Percentiles rank a stretch among this genome's conserved stretches.
These are phyloP conservation scores for Drosophila demipolita DNA, from an alignment of 2,888 invertebrate species.

Conservation along the genomic window DNA sequence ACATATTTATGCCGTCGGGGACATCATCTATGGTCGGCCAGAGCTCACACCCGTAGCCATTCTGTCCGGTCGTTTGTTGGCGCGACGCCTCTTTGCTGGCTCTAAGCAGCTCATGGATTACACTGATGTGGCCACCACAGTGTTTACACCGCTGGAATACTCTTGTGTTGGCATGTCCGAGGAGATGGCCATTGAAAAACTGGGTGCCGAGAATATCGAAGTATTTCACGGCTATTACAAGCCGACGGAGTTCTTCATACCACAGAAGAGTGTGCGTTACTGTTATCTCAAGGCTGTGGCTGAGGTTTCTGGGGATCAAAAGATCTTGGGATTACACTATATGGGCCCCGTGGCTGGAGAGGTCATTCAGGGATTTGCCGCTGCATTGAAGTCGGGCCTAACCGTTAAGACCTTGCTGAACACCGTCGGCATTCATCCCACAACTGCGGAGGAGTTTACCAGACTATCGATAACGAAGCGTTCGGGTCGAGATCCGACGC, in stretches of 20 bases:
- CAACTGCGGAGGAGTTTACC: slow-evolving; percentile 96
- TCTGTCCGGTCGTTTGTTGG: slow-evolving; percentile 93
- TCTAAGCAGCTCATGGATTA: slow-evolving; percentile 90
- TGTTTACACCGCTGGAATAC: slow-evolving; percentile 98
- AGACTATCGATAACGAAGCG: slow-evolving; percentile 95
- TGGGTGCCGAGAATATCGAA: slow-evolving; percentile 92
- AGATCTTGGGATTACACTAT: slow-evolving; percentile 95
- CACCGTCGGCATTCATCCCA: slow-evolving; percentile 96
- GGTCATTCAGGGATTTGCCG: slow-evolving; percentile 96
- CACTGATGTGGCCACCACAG: slow-evolving; percentile 94
- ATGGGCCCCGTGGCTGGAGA: slow-evolving; percentile 96
- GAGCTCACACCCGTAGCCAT: slow-evolving; percentile 98
- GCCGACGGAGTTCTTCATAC: slow-evolving; percentile 97
- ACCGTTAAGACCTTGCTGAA: slow-evolving; percentile 91
- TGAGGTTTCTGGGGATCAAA: slow-evolving; percentile 88
- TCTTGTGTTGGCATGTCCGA: slow-evolving; percentile 96
- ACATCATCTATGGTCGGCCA: slow-evolving; percentile 92
- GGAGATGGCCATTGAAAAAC: slow-evolving; percentile 89
- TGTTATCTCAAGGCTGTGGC: slow-evolving; percentile 96
- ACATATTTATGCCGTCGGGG: slow-evolving; percentile 97
- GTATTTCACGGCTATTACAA: slow-evolving; percentile 96
- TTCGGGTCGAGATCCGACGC: slow-evolving; percentile 94
- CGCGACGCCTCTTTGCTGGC: slow-evolving; percentile 89
- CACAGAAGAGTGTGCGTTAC: slow-evolving; percentile 92
- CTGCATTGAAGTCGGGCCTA: slow-evolving; percentile 93